These are phyloP conservation scores for Mormyrus lacerda DNA, from an alignment of 2,113 vertebrate species.

Conservation along the genomic window DNA sequence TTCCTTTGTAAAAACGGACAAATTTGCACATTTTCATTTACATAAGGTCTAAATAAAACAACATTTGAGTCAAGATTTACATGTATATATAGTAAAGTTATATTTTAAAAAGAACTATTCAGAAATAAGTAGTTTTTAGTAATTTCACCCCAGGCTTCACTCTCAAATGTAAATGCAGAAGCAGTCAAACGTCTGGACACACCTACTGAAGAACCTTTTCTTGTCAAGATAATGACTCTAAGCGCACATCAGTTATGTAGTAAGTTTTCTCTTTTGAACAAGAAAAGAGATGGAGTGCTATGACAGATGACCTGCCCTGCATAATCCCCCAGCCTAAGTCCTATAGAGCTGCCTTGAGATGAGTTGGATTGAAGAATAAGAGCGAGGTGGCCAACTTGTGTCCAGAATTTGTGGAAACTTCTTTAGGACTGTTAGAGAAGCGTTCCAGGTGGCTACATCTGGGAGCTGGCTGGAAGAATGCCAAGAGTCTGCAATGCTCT, in stretches of 20 bases:
- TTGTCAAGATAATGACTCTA: neutral
- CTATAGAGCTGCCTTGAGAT: neutral
- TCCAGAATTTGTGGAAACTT: neutral
- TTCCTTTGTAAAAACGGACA: too few relatives aligned
- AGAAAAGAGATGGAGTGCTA: neutral
- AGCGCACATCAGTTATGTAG: neutral
- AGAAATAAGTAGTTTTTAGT: neutral
- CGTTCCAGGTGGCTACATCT: neutral
- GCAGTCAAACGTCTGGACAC: neutral
- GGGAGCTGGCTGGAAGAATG: neutral
- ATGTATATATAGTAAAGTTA: constrained; percentile 3
- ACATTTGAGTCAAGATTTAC: neutral
- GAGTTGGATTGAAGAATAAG: too few relatives aligned
- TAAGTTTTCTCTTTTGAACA: neutral
- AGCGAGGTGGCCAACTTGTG: too few relatives aligned
- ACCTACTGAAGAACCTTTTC: neutral
- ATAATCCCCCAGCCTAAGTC: neutral
- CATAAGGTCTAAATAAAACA: neutral
- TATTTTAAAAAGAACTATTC: neutral
- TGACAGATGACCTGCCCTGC: neutral
- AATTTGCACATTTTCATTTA: neutral
- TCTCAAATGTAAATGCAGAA: neutral
- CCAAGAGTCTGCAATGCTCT: neutral
- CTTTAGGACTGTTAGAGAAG: neutral
- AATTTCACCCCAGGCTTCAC: neutral